Evolutionary conservation across 2,797 vertebrate species (phyloP).

Genomic region (Cirrhinus mrigala): DNA sequence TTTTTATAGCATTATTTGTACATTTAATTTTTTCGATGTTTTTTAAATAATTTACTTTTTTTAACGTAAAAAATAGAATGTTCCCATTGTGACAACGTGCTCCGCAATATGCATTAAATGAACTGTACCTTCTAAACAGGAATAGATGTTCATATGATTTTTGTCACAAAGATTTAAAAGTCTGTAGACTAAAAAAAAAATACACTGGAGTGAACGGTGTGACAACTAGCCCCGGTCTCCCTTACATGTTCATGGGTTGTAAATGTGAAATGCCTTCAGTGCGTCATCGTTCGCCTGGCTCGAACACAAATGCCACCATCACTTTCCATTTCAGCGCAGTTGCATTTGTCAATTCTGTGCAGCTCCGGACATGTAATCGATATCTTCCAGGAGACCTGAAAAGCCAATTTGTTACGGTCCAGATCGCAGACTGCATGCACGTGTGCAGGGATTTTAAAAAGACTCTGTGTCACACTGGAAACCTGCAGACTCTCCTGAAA

Average conservation of each 20-base stretch:
- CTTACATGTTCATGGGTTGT: background rate
- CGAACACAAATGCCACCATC: background rate
- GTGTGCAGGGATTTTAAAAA: background rate
- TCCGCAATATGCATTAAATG: background rate
- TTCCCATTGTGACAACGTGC: background rate
- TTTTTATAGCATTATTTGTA: too few species aligned
- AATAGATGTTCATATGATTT: background rate
- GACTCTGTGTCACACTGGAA: background rate
- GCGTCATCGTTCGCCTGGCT: background rate
- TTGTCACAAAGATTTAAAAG: background rate
- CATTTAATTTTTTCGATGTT: too few species aligned
- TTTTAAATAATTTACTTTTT: too few species aligned
- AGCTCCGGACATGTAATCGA: slow-evolving; percentile 21
- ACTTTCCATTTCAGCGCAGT: slow-evolving; percentile 1
- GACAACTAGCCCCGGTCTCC: slow-evolving; percentile 11
- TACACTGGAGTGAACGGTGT: background rate
- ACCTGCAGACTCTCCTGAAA: slow-evolving; percentile 41
- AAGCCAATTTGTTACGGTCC: slow-evolving; percentile 9
- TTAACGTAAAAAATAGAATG: background rate
- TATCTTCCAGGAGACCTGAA: slow-evolving; percentile 28
- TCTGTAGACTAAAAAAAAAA: background rate
- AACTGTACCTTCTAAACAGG: background rate
- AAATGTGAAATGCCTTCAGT: background rate
- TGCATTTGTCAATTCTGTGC: slow-evolving; percentile 30
- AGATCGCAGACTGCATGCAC: background rate